These are phyloP conservation scores for Anomalospiza imberbis DNA, from an alignment of 2,797 vertebrate species.

Conservation along the genomic window DNA sequence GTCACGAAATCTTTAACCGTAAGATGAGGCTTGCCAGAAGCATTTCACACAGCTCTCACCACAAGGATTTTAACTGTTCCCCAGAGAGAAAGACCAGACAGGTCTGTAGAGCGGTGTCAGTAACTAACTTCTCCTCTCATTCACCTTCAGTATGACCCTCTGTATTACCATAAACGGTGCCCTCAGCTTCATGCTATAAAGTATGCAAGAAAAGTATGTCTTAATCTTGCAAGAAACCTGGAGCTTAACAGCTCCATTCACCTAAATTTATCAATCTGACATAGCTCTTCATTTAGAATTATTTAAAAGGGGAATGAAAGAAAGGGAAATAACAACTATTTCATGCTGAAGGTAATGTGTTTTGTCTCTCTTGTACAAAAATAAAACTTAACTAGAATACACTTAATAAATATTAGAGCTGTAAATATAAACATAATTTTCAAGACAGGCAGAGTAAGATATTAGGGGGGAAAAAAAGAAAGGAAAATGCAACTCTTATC, in stretches of 20 bases:
- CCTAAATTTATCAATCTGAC: background rate
- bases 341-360: background rate
- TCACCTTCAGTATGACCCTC: background rate
- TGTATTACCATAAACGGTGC: background rate
- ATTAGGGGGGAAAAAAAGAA: accelerated
- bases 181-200: background rate
- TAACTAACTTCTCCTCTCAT: background rate
- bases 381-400: background rate
- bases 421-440: background rate
- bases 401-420: background rate
- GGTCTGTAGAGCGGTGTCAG: background rate
- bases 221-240: background rate
- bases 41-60: background rate
- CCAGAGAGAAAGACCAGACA: background rate
- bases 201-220: background rate
- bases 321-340: background rate
- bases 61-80: background rate
- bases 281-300: background rate
- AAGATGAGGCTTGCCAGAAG: background rate
- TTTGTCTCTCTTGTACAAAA: background rate
- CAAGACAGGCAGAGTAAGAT: background rate
- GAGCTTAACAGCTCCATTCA: background rate
- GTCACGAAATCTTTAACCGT: background rate
- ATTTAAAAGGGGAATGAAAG: background rate
- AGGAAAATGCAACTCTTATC: background rate